A percentile compares a stretch with the other conserved stretches of the same genome.
Conservation (phyloP, 1,140 invertebrate genomes). For the Drosophila yakuba region DNA sequence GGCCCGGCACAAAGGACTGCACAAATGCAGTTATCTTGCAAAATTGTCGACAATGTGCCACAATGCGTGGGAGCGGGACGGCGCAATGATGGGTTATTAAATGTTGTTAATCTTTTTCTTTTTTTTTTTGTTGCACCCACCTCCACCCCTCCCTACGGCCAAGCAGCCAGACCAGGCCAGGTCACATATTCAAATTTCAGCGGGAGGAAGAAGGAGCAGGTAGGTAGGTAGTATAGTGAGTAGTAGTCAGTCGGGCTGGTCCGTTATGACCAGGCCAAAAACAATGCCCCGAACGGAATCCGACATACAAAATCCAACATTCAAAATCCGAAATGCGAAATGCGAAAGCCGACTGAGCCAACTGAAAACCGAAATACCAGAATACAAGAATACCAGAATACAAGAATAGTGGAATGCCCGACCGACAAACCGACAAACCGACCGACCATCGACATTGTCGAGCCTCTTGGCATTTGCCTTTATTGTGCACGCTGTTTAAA, state of each 20-base stretch:
- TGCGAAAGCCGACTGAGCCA: too few species aligned
- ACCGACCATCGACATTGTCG: neutral
- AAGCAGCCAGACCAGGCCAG: neutral
- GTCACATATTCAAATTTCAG: slow-evolving; percentile 73
- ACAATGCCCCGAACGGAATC: slow-evolving; percentile 20
- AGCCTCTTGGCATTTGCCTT: slow-evolving; percentile 79
- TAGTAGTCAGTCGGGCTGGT: slow-evolving; percentile 28
- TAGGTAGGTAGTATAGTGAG: slow-evolving; percentile 4
- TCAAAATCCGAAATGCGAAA: too few species aligned
- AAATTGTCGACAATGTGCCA: slow-evolving; percentile 17
- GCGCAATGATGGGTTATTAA: slow-evolving; percentile 80
- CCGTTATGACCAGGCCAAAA: slow-evolving; percentile 53
- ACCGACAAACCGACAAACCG: too few species aligned
- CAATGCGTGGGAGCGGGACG: slow-evolving; percentile 15
- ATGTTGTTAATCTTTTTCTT: slow-evolving; percentile 71
- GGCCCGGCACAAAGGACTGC: slow-evolving; percentile 51
- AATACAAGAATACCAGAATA: too few species aligned
- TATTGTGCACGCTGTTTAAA: slow-evolving; percentile 80
- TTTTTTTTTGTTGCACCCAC: neutral
- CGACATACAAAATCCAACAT: too few species aligned
- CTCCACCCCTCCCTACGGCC: too few species aligned
- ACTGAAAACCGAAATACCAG: too few species aligned
- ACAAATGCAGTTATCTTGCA: slow-evolving; percentile 76
- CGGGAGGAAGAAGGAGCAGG: slow-evolving; percentile 4
- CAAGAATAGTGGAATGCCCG: slow-evolving; percentile 1